These are phyloP conservation scores for Herpailurus yagouaroundi DNA, from an alignment of 2,113 vertebrate species.

Conservation along the genomic window DNA sequence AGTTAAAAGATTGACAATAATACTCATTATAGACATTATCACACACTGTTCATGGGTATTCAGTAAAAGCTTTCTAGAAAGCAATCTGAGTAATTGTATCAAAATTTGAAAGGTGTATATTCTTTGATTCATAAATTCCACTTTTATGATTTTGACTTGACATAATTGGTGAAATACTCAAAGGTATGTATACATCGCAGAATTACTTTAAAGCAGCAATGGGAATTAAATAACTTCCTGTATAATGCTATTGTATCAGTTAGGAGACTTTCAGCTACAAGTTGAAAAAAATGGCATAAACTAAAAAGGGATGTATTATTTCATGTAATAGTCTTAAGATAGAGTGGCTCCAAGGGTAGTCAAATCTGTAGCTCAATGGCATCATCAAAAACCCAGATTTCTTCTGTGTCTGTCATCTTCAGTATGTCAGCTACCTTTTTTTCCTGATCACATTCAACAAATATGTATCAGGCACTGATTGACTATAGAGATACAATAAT, in stretches of 20 bases:
- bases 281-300: background rate
- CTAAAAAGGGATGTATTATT: background rate
- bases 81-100: background rate
- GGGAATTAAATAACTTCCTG: background rate
- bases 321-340: background rate
- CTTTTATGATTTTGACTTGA: constrained; percentile 1
- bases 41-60: background rate
- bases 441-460: background rate
- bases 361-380: background rate
- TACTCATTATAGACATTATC: background rate
- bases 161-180: background rate
- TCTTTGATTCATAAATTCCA: constrained; percentile 26
- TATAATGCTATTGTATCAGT: background rate
- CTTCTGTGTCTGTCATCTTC: background rate
- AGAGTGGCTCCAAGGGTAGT: background rate
- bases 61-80: background rate
- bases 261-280: constrained; percentile 4
- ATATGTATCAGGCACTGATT: background rate
- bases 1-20: constrained; percentile 8
- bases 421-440: background rate
- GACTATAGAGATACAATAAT: background rate
- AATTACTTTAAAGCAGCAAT: background rate
- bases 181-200: background rate
- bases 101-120: background rate
- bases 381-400: background rate